These are phyloP conservation scores for Leucophenga maculata DNA, from an alignment of 2,888 invertebrate species.

Conservation along the genomic window DNA sequence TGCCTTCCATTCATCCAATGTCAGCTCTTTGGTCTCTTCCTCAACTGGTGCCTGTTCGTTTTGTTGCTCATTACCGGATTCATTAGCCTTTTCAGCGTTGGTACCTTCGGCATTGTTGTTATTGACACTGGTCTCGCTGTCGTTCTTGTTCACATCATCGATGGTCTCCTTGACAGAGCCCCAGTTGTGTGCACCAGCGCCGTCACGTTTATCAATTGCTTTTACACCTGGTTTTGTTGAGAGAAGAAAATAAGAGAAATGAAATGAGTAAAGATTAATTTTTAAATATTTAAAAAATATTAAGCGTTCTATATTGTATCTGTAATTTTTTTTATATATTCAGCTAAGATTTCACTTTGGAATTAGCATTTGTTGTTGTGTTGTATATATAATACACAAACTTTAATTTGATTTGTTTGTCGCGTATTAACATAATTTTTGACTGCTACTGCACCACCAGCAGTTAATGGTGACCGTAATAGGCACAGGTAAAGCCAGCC, in stretches of 20 bases:
- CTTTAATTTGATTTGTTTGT: too few relatives aligned
- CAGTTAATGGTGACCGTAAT: too few relatives aligned
- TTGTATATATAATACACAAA: too few relatives aligned
- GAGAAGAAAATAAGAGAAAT: background rate
- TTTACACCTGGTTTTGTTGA: slow-evolving; percentile 77
- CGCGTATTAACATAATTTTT: too few relatives aligned
- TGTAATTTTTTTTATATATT: too few relatives aligned
- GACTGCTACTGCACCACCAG: too few relatives aligned
- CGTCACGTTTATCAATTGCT: slow-evolving; percentile 94
- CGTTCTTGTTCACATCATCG: slow-evolving; percentile 74
- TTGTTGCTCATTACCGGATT: slow-evolving; percentile 70
- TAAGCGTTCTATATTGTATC: too few relatives aligned
- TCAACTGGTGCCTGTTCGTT: slow-evolving; percentile 74
- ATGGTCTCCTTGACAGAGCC: slow-evolving; percentile 93
- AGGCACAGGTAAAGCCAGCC: too few relatives aligned
- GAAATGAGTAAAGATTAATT: background rate
- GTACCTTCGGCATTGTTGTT: slow-evolving; percentile 22
- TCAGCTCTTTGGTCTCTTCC: slow-evolving; percentile 89
- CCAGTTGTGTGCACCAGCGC: slow-evolving; percentile 97
- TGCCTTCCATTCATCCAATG: slow-evolving; percentile 96
- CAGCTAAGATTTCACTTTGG: too few relatives aligned
- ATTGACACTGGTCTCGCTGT: slow-evolving; percentile 43
- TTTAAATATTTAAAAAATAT: too few relatives aligned
- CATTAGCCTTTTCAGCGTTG: slow-evolving; percentile 60
- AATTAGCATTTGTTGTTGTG: too few relatives aligned